A percentile compares a stretch with the other conserved stretches of the same genome.
Conservation (phyloP, 2,888 invertebrate species). For the Hirtodrosophila confusa region DNA sequence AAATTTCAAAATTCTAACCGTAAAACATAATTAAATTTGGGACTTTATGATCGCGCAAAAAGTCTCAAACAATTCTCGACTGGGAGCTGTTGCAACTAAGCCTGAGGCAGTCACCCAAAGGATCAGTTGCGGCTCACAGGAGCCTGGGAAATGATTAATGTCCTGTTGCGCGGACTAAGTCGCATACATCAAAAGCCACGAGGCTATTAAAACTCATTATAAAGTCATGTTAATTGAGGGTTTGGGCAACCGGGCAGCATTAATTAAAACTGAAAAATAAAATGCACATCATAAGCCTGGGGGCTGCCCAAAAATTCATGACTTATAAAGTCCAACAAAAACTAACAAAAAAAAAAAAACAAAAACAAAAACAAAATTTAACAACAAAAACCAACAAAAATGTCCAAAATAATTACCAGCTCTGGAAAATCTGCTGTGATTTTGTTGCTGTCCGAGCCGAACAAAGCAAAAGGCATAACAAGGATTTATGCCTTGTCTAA, state of each 20-base stretch:
- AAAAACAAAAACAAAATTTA: conserved; percentile 1
- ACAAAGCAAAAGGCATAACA: conserved; percentile 52
- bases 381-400: conserved; percentile 27
- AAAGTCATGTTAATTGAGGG: conserved; percentile 51
- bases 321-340: conserved; percentile 12
- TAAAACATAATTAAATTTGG: too few relatives aligned
- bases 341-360: conserved; percentile 1
- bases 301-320: conserved; percentile 14
- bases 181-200: conserved; percentile 27
- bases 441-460: conserved; percentile 26
- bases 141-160: conserved; percentile 33
- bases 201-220: conserved; percentile 53
- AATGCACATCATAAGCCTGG: conserved; percentile 40
- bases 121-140: background rate
- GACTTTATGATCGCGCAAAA: too few relatives aligned
- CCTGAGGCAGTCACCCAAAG: background rate
- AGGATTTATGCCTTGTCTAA: conserved; percentile 69
- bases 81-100: too few relatives aligned
- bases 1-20: too few relatives aligned
- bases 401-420: conserved; percentile 51
- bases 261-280: conserved; percentile 51
- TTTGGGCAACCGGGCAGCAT: conserved; percentile 25
- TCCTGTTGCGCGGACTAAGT: background rate
- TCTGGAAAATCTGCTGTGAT: conserved; percentile 41
- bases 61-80: too few relatives aligned